phyloP scores from a whole-genome alignment of 2,113 vertebrate species.

The Anarrhichthys ocellatus region DNA sequence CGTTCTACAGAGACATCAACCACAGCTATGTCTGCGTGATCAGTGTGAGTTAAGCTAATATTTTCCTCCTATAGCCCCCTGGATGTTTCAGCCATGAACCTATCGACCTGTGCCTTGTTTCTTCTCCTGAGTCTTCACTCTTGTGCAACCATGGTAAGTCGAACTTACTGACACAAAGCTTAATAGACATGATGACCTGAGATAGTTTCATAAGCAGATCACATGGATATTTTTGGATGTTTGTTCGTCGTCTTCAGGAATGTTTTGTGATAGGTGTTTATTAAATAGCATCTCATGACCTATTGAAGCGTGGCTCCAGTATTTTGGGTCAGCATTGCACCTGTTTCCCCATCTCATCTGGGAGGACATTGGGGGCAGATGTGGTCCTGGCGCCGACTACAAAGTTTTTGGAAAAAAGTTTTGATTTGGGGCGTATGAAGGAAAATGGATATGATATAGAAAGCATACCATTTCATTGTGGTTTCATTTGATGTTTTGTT shows the following conservation, averaged over 20 bases:
- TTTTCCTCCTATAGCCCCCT: background rate
- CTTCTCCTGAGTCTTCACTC: slow-evolving; percentile 53
- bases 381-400: slow-evolving; percentile 70
- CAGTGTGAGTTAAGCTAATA: background rate
- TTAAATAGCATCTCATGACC: background rate
- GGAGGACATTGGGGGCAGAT: slow-evolving; percentile 55
- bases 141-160: slow-evolving; percentile 60
- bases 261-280: slow-evolving; percentile 22
- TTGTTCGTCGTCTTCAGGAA: background rate
- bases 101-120: slow-evolving; percentile 41
- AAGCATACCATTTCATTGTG: background rate
- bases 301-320: slow-evolving; percentile 28
- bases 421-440: background rate
- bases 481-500: background rate
- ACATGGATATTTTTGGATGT: background rate
- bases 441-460: background rate
- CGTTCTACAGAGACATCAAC: background rate
- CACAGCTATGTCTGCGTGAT: background rate
- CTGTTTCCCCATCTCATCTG: slow-evolving; percentile 65
- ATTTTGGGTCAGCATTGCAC: slow-evolving; percentile 45
- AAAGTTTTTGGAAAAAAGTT: slow-evolving; percentile 57
- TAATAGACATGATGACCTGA: background rate
- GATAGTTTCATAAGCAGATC: background rate
- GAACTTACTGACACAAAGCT: background rate
- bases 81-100: slow-evolving; percentile 52